Percentiles rank a stretch among this genome's conserved stretches.
Conservation (phyloP, 2,113 vertebrate genomes). For the Scopus umbretta region DNA sequence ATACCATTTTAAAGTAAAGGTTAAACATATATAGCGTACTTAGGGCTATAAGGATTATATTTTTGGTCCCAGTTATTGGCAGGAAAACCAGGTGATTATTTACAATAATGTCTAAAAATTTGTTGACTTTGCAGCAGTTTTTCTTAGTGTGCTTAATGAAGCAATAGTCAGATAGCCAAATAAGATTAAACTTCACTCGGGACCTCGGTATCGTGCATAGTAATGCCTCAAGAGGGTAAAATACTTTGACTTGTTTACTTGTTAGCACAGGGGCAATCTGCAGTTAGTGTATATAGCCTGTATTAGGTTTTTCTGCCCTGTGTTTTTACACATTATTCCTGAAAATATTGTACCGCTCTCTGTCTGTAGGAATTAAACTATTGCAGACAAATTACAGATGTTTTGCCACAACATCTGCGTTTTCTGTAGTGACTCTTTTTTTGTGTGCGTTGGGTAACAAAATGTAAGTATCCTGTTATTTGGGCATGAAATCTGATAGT, state of each 20-base stretch:
- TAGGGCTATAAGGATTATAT: not conserved
- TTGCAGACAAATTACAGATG: not conserved
- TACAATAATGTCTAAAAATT: not conserved
- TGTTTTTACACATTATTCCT: not conserved
- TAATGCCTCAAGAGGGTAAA: not conserved
- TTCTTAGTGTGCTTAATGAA: not conserved
- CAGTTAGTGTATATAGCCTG: not conserved
- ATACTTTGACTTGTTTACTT: not conserved
- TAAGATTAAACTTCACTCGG: not conserved
- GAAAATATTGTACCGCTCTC: not conserved
- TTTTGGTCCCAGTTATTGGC: not conserved
- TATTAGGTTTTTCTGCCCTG: not conserved
- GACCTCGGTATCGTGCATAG: accelerated
- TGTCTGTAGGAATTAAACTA: not conserved
- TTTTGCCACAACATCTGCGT: not conserved
- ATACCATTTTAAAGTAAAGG: conserved; percentile 11
- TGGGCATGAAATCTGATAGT: conserved; percentile 54
- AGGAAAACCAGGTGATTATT: conserved; percentile 38
- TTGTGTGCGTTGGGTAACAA: not conserved
- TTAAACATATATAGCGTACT: not conserved
- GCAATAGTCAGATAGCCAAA: not conserved
- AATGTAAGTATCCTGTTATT: conserved; percentile 39
- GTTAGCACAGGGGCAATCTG: not conserved
- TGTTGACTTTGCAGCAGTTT: conserved; percentile 18
- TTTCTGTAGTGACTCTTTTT: not conserved